Base-by-base conservation (phyloP, 2,888 invertebrate species). In the Ptilodon capucinus region DNA sequence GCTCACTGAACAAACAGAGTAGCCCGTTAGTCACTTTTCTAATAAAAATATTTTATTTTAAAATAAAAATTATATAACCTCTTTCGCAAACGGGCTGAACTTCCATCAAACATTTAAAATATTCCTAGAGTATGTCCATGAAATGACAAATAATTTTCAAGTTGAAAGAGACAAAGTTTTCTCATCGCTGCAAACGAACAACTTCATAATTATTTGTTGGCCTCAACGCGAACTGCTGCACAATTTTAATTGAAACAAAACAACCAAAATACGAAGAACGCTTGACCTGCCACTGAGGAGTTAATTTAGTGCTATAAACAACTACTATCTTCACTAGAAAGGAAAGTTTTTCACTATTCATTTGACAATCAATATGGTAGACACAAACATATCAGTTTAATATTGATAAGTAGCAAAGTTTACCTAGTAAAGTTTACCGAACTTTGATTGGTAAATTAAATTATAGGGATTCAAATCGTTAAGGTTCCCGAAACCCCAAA, bases 161-260 rank as follows among this genome's bases (percentile, higher is more conserved):
- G 68, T 73, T 70, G 65, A 54, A 64, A 57, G 63, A 62, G 71
- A 68, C 62, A 73, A 85, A 88, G 72, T 86, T 89, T 85, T 76
- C 81, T 78, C 84, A 81, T 86, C 73, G 66, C 66, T 65, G 58
- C 71, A 73, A 76, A 75, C 73, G 74, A 80, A 79, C 79, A 72
- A 82, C 77, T 81, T 79, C 71, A 70, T 85, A 82, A 86, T 86
- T 86, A 84, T 86, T 84, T 84, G 81, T 81, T 79, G 72, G 64
- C 72, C 71, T 63, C 75, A 65, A 67, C 74, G 57, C 57, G 67
- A 74, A 72, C 73, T 68, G 69, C 68, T 64, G 64, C 71, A 65
- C 71, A 65, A 76, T 81, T 84, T 81, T 83, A 84, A 86, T 83
- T 84, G 76, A 82, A 84, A 83, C 75, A 77, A 77, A 84, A 81